phyloP scores from a whole-genome alignment of 2,888 invertebrate species.

The Flexamia atlantica region DNA sequence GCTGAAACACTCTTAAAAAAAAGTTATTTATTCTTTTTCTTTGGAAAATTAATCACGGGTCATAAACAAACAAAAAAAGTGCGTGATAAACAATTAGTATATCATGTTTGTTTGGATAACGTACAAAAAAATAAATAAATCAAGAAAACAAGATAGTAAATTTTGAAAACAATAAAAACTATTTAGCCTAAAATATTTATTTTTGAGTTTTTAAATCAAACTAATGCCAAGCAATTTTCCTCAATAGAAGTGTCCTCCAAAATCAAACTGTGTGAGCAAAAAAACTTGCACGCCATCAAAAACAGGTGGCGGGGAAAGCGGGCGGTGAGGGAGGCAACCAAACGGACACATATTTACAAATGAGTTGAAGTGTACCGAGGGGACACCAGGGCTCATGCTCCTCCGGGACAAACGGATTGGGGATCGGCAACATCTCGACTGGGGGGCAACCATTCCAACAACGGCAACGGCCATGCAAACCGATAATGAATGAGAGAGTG shows the following conservation, averaged over 20 bases:
- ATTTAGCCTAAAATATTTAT: too few species aligned
- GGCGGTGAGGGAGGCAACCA: slow-evolving; percentile 1
- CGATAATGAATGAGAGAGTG: slow-evolving; percentile 55
- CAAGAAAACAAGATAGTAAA: too few species aligned
- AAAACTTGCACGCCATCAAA: neutral
- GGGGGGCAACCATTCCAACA: slow-evolving; percentile 53
- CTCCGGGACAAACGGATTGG: slow-evolving; percentile 91
- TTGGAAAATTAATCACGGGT: too few species aligned
- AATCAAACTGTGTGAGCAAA: neutral
- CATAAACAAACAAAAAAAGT: too few species aligned
- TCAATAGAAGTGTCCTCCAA: neutral
- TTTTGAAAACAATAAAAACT: too few species aligned
- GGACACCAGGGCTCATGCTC: slow-evolving; percentile 95
- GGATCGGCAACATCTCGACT: slow-evolving; percentile 81
- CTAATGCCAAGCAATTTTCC: too few species aligned
- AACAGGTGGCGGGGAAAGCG: slow-evolving; percentile 19
- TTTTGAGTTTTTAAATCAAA: too few species aligned
- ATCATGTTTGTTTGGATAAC: too few species aligned
- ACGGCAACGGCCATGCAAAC: slow-evolving; percentile 54
- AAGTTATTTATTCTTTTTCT: too few species aligned
- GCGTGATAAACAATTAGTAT: too few species aligned
- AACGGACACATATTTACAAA: slow-evolving; percentile 55
- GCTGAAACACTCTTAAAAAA: too few species aligned
- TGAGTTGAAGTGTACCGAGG: slow-evolving; percentile 75
- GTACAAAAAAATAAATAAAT: too few species aligned